phyloP scores from a whole-genome alignment of 2,113 vertebrate genomes.

The Triplophysa dalaica region DNA sequence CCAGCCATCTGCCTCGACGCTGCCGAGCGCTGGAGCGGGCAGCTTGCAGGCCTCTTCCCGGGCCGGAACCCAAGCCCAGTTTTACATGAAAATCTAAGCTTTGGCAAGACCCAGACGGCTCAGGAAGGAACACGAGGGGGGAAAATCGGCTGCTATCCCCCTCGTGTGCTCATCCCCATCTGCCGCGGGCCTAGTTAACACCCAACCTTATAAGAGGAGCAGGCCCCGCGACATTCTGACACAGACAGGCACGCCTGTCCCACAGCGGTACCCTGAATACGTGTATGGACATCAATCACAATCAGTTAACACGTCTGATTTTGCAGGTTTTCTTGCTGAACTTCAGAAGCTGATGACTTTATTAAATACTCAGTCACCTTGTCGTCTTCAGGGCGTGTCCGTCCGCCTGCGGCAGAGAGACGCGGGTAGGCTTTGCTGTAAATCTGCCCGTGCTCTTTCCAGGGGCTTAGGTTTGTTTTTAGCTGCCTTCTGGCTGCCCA shows the following conservation, averaged over 20 bases:
- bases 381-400: constrained; percentile 6
- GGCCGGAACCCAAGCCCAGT: constrained; percentile 50
- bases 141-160: constrained; percentile 23
- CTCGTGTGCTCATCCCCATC: constrained; percentile 49
- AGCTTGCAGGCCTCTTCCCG: constrained; percentile 47
- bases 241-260: constrained; percentile 51
- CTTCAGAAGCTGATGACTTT: constrained; percentile 27
- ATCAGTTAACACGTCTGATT: constrained; percentile 7
- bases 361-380: constrained; percentile 44
- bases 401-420: constrained; percentile 2
- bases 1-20: constrained; percentile 51
- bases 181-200: constrained; percentile 41
- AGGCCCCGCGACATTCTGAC: constrained; percentile 27
- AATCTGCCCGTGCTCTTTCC: constrained; percentile 42
- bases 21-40: constrained; percentile 48
- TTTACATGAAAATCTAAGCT: constrained; percentile 59
- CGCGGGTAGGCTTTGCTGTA: constrained; percentile 28
- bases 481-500: constrained; percentile 37
- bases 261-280: not conserved
- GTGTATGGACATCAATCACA: not conserved
- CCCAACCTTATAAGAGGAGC: constrained; percentile 33
- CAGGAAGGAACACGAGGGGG: constrained; percentile 22
- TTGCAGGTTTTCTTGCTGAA: not conserved
- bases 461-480: constrained; percentile 44
- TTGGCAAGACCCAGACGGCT: constrained; percentile 50